These are phyloP conservation scores for Ctenicera cuprea DNA, from an alignment of 2,888 invertebrate species.

Conservation along the genomic window DNA sequence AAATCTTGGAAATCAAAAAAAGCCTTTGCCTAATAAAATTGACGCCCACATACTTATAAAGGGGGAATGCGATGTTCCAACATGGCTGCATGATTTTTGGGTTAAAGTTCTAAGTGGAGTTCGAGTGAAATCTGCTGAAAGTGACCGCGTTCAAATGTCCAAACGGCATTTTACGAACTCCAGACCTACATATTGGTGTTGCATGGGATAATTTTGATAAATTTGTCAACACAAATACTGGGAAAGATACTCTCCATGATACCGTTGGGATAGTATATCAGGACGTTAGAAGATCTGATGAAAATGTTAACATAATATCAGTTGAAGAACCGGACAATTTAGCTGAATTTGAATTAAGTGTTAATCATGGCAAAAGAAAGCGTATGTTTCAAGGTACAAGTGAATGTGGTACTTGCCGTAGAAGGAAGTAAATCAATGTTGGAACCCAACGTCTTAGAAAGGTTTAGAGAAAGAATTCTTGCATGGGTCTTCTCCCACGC, in stretches of 20 bases:
- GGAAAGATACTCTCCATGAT: constrained; percentile 56
- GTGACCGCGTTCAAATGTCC: constrained; percentile 45
- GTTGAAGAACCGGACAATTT: too few species aligned
- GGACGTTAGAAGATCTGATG: constrained; percentile 52
- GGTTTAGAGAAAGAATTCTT: constrained; percentile 15
- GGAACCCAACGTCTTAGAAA: too few species aligned
- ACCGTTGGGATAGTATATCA: constrained; percentile 61
- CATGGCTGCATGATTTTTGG: constrained; percentile 56
- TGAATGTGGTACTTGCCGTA: background rate
- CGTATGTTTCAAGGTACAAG: background rate
- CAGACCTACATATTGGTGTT: constrained; percentile 57
- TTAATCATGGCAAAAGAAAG: background rate
- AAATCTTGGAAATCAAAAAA: constrained; percentile 52
- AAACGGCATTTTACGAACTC: constrained; percentile 54
- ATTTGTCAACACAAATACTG: constrained; percentile 57
- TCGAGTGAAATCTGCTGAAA: background rate
- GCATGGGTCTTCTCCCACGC: constrained; percentile 50
- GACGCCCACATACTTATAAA: constrained; percentile 53
- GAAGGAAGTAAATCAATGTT: too few species aligned
- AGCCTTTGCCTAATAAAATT: constrained; percentile 53
- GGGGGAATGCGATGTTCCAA: constrained; percentile 58
- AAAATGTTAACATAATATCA: background rate
- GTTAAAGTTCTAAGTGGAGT: constrained; percentile 3
- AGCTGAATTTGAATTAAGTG: constrained; percentile 48
- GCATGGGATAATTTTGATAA: constrained; percentile 60